Evolutionary conservation across 2,888 invertebrate species (phyloP).

Genomic region (Himalopsyche anomala): DNA sequence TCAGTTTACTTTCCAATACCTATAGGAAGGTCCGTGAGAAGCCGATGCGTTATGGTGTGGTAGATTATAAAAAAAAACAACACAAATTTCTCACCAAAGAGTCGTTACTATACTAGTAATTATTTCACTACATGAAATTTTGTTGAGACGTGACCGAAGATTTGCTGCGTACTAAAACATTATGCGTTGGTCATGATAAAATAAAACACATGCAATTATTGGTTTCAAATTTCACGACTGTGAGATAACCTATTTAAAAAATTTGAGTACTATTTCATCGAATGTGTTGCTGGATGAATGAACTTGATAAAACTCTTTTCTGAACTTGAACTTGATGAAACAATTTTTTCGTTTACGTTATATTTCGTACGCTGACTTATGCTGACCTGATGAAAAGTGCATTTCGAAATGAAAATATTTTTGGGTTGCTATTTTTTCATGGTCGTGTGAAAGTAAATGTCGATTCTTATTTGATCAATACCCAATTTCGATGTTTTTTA

Average conservation of each 20-base stretch:
- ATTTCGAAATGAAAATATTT: too few species aligned
- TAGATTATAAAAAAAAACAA: background rate
- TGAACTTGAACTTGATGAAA: too few species aligned
- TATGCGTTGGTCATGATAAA: background rate
- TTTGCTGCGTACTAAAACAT: background rate
- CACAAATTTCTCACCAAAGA: slow-evolving; percentile 6
- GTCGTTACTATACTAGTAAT: background rate
- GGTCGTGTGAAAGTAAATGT: too few species aligned
- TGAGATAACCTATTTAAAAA: background rate
- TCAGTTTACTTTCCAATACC: background rate
- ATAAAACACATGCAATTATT: background rate
- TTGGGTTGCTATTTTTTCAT: too few species aligned
- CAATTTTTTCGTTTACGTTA: too few species aligned
- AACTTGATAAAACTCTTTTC: too few species aligned
- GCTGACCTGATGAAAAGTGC: too few species aligned
- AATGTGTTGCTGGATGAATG: too few species aligned
- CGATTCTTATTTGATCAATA: too few species aligned
- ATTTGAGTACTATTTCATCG: too few species aligned
- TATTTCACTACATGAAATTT: slow-evolving; percentile 20
- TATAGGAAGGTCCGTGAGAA: slow-evolving; percentile 8
- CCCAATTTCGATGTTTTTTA: too few species aligned
- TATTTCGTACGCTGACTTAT: too few species aligned
- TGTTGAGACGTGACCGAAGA: background rate
- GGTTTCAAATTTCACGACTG: background rate
- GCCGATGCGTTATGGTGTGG: slow-evolving; percentile 4